phyloP scores from a whole-genome alignment of 1,140 invertebrate species.

The Nymphalis io region DNA sequence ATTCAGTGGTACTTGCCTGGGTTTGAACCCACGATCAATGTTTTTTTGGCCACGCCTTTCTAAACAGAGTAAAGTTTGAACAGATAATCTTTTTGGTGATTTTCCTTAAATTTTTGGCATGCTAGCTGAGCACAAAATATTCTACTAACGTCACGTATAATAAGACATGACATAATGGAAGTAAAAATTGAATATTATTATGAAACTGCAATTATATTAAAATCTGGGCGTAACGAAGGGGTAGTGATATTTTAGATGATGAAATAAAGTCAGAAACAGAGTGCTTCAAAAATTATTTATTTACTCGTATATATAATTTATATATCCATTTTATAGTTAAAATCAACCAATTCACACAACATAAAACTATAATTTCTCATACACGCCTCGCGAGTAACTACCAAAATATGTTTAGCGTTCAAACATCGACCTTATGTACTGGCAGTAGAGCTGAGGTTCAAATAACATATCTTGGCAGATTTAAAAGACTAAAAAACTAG shows the following conservation, averaged over 20 bases:
- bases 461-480: conserved; percentile 52
- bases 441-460: conserved; percentile 50
- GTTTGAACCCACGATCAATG: too few relatives aligned
- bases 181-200: too few relatives aligned
- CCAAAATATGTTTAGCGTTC: conserved; percentile 48
- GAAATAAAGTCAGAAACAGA: conserved; percentile 60
- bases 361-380: conserved; percentile 55
- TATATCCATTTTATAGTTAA: conserved; percentile 78
- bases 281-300: conserved; percentile 79
- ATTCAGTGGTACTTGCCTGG: too few relatives aligned
- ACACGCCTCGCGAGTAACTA: conserved; percentile 43
- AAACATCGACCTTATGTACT: conserved; percentile 43
- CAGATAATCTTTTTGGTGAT: too few relatives aligned
- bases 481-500: conserved; percentile 30
- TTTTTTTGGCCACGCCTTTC: too few relatives aligned
- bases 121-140: too few relatives aligned
- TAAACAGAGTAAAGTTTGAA: too few relatives aligned
- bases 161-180: too few relatives aligned
- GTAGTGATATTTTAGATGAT: neutral
- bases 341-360: conserved; percentile 76
- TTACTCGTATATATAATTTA: conserved; percentile 80
- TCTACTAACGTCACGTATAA: too few relatives aligned
- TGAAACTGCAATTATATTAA: too few relatives aligned
- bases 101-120: too few relatives aligned
- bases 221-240: neutral